These are phyloP conservation scores for Rotaria macrura DNA, from an alignment of 2,888 invertebrate genomes.

Conservation along the genomic window DNA sequence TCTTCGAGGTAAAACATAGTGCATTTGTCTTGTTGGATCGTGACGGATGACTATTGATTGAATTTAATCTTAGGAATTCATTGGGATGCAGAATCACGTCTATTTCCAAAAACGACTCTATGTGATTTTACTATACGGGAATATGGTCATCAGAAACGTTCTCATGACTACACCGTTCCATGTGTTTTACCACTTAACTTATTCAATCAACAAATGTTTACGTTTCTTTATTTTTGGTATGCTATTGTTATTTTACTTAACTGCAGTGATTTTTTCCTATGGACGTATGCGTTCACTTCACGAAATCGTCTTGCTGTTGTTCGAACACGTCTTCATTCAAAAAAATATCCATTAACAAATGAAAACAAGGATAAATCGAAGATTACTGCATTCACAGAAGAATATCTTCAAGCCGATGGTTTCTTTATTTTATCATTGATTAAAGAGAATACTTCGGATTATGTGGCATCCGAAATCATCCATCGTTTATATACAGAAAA, in stretches of 20 bases:
- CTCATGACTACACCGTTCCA: slow-evolving; percentile 35
- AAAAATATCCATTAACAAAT: not conserved
- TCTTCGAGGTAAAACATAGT: slow-evolving; percentile 18
- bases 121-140: slow-evolving; percentile 33
- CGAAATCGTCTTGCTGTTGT: slow-evolving; percentile 31
- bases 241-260: slow-evolving; percentile 22
- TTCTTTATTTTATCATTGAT: not conserved
- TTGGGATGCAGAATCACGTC: slow-evolving; percentile 31
- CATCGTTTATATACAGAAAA: not conserved
- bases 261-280: slow-evolving; percentile 23
- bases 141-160: slow-evolving; percentile 32
- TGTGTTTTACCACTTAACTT: slow-evolving; percentile 36
- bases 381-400: not conserved
- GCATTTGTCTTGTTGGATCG: too few relatives aligned
- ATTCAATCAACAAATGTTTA: slow-evolving; percentile 34
- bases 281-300: slow-evolving; percentile 26
- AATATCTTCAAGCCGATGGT: slow-evolving; percentile 2
- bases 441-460: not conserved
- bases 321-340: slow-evolving; percentile 17
- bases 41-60: too few relatives aligned
- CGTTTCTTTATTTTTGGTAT: slow-evolving; percentile 33
- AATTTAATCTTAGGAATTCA: not conserved
- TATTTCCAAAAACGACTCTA: slow-evolving; percentile 33
- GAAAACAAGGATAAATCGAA: not conserved
- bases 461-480: not conserved